These are phyloP conservation scores for Umimayanthus chanpuru DNA, from an alignment of 92 coral and sea anemone species.

Conservation along the genomic window DNA sequence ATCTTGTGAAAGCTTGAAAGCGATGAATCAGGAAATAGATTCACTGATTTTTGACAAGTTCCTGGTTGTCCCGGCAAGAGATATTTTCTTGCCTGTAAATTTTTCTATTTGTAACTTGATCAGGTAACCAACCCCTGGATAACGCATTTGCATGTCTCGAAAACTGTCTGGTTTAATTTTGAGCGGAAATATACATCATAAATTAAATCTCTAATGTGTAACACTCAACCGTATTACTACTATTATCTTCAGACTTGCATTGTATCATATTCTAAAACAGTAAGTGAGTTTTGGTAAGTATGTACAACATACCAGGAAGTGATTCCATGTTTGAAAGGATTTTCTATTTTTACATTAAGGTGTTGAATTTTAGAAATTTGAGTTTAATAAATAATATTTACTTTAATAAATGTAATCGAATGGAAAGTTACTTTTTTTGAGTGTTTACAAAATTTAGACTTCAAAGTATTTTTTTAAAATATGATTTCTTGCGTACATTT, in stretches of 20 bases:
- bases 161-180: neutral
- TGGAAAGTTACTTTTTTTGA: neutral
- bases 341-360: neutral
- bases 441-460: neutral
- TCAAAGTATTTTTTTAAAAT: no score
- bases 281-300: neutral
- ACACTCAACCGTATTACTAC: neutral
- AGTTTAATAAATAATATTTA: no score
- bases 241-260: neutral
- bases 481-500: no score
- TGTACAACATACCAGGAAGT: neutral
- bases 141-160: neutral
- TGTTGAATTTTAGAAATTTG: neutral
- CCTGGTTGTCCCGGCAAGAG: neutral
- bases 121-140: neutral
- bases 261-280: neutral
- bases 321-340: neutral
- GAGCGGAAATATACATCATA: neutral
- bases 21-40: neutral
- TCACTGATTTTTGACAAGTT: neutral
- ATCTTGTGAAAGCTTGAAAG: neutral
- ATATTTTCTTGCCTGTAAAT: no score
- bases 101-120: neutral
- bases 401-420: neutral
- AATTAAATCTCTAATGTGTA: no score